Evolutionary conservation across 2,888 invertebrate genomes (phyloP).

Genomic region (Spodoptera exigua): DNA sequence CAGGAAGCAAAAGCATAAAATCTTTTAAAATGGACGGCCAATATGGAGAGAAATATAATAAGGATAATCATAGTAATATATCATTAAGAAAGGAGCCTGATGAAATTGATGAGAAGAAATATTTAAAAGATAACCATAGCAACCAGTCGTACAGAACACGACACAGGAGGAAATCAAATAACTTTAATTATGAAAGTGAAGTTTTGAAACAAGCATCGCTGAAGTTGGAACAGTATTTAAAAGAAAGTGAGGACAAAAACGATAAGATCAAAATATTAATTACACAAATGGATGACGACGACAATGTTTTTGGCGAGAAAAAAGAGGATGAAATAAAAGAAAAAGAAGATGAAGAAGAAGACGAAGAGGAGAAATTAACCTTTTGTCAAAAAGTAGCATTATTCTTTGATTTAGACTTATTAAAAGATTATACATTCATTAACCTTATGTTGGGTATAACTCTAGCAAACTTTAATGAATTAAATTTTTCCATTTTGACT

Average conservation of each 20-base stretch:
- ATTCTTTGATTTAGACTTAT: constrained; percentile 92
- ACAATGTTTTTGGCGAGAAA: constrained; percentile 73
- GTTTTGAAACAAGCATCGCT: constrained; percentile 88
- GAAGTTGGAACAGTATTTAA: constrained; percentile 86
- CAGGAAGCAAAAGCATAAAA: constrained; percentile 77
- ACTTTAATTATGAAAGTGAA: constrained; percentile 90
- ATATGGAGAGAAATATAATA: constrained; percentile 80
- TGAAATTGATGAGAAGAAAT: constrained; percentile 82
- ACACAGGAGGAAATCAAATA: constrained; percentile 84
- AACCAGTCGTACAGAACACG: constrained; percentile 79
- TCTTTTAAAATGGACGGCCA: constrained; percentile 83
- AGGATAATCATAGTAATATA: constrained; percentile 81
- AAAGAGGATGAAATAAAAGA: constrained; percentile 54
- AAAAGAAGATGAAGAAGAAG: constrained; percentile 67
- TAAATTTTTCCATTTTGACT: constrained; percentile 93
- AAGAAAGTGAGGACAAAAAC: constrained; percentile 74
- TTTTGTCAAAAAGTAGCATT: constrained; percentile 89
- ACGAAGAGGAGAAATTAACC: constrained; percentile 73
- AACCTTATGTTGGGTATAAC: constrained; percentile 93
- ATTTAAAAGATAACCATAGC: constrained; percentile 84
- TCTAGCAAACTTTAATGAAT: constrained; percentile 92
- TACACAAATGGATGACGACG: constrained; percentile 67
- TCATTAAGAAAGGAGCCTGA: constrained; percentile 80
- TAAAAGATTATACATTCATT: constrained; percentile 91
- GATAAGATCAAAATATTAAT: constrained; percentile 77